Evolutionary conservation across 2,113 vertebrate species (phyloP).

Genomic region (Alouatta palliata): DNA sequence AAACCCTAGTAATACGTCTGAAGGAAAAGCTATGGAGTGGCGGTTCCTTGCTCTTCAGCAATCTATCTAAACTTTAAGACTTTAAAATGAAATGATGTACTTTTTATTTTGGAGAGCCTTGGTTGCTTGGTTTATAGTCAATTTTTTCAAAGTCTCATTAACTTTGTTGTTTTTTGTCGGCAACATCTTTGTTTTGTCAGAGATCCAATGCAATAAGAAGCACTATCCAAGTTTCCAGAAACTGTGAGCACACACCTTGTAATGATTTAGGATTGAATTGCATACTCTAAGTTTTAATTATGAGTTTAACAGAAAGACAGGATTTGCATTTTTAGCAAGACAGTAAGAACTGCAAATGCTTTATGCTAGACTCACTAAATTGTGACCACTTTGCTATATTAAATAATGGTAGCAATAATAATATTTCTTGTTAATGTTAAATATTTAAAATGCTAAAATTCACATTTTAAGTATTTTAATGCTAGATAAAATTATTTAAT

Average conservation of each 20-base stretch:
- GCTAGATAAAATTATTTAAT: no score
- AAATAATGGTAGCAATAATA: neutral
- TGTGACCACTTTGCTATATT: neutral
- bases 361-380: neutral
- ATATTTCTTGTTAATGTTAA: neutral
- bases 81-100: neutral
- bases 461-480: no score
- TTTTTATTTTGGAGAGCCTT: neutral
- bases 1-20: neutral
- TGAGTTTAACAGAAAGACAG: neutral
- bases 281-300: neutral
- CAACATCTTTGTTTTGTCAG: neutral
- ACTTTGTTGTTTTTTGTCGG: neutral
- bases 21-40: fast-evolving
- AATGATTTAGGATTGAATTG: neutral
- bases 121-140: neutral
- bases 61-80: neutral
- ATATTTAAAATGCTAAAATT: no score
- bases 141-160: neutral
- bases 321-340: neutral
- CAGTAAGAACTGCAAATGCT: neutral
- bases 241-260: neutral
- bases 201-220: neutral
- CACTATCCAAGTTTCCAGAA: fast-evolving
- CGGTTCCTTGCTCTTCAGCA: neutral